phyloP scores from a whole-genome alignment of 2,113 vertebrate genomes.

The Vicugna pacos region DNA sequence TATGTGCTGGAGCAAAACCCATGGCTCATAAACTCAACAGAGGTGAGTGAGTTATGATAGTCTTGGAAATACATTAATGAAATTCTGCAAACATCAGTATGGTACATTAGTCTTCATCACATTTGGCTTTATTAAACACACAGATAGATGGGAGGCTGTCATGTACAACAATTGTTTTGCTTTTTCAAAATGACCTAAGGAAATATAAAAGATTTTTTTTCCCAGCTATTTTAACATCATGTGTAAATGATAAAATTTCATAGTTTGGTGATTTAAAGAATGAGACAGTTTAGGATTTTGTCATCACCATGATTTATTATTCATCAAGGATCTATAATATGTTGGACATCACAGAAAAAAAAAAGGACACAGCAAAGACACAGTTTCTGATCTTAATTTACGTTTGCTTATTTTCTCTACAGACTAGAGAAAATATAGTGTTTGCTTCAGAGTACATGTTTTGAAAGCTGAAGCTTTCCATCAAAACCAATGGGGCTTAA shows the following conservation, averaged over 20 bases:
- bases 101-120: constrained; percentile 90
- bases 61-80: constrained; percentile 86
- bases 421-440: constrained; percentile 18
- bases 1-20: constrained; percentile 86
- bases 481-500: background rate
- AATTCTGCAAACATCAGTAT: constrained; percentile 88
- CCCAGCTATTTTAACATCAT: constrained; percentile 41
- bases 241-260: constrained; percentile 58
- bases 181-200: constrained; percentile 77
- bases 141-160: constrained; percentile 84
- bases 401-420: constrained; percentile 55
- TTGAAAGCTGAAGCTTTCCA: background rate
- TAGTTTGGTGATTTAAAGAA: constrained; percentile 57
- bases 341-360: background rate
- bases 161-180: constrained; percentile 82
- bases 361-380: background rate
- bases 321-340: background rate
- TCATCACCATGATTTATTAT: constrained; percentile 55
- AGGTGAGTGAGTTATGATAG: constrained; percentile 89
- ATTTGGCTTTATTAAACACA: constrained; percentile 88
- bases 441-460: constrained; percentile 30
- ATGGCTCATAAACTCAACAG: constrained; percentile 88
- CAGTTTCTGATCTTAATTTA: constrained; percentile 41
- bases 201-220: constrained; percentile 59
- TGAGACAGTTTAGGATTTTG: constrained; percentile 48